A percentile compares a stretch with the other conserved stretches of the same genome.
Conservation (phyloP, 2,888 invertebrate genomes). For the Pyrrhosoma nymphula region DNA sequence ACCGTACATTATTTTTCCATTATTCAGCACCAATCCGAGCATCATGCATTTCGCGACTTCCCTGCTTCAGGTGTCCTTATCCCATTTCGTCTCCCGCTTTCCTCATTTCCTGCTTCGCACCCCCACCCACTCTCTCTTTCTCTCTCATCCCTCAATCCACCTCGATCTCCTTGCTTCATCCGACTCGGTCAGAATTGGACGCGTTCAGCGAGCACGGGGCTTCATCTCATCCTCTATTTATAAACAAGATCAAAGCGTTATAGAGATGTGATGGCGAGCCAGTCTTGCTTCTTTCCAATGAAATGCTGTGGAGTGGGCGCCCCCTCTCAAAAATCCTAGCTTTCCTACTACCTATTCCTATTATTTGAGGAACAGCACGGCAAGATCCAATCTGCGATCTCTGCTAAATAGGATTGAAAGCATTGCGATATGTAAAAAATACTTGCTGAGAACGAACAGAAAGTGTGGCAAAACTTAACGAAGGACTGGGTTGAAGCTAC, state of each 20-base stretch:
- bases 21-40: background rate
- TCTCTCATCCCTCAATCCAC: background rate
- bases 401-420: no score
- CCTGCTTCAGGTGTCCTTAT: background rate
- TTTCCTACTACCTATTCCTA: background rate
- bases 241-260: constrained; percentile 26
- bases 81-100: background rate
- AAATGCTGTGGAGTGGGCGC: background rate
- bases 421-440: no score
- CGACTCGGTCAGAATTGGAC: constrained; percentile 8
- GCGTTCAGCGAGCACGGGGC: background rate
- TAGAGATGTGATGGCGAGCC: background rate
- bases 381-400: no score
- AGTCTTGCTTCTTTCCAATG: background rate
- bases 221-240: constrained; percentile 18
- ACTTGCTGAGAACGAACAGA: no score
- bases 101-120: background rate
- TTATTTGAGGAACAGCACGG: background rate
- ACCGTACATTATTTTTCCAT: background rate
- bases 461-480: no score
- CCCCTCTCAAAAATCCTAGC: background rate
- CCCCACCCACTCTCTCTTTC: background rate
- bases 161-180: background rate
- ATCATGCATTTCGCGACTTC: background rate
- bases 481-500: no score